Evolutionary conservation across 2,888 invertebrate genomes (phyloP).

Genomic region (Leptinotarsa rubiginosa): DNA sequence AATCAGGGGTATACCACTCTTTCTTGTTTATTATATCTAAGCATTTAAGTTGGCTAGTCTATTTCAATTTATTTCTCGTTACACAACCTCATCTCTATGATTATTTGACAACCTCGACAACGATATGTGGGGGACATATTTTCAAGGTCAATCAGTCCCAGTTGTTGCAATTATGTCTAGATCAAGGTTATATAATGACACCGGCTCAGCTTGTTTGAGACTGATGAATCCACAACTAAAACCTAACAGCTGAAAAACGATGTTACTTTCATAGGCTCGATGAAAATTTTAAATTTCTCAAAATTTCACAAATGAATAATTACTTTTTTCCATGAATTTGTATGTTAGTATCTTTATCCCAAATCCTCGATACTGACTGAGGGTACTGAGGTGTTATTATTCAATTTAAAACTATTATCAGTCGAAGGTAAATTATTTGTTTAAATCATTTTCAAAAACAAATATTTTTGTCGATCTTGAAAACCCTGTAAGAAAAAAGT

Average conservation of each 20-base stretch:
- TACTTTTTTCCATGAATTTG: too few relatives aligned
- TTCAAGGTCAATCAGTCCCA: neutral
- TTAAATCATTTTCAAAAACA: too few relatives aligned
- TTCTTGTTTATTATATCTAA: neutral
- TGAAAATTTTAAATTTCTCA: too few relatives aligned
- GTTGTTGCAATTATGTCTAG: neutral
- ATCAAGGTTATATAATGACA: constrained; percentile 1
- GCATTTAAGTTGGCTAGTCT: neutral
- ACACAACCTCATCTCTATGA: neutral
- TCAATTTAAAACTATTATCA: too few relatives aligned
- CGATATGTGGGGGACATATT: neutral
- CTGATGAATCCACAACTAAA: neutral
- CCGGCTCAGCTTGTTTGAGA: neutral
- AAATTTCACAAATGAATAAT: too few relatives aligned
- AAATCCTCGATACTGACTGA: too few relatives aligned
- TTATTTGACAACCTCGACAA: neutral
- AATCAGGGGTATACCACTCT: neutral
- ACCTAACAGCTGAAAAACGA: neutral
- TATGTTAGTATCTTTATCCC: too few relatives aligned
- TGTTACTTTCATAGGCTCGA: neutral
- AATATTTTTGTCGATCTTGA: too few relatives aligned
- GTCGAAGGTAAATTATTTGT: too few relatives aligned
- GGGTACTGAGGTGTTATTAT: too few relatives aligned
- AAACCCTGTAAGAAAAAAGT: too few relatives aligned
- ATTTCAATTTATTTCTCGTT: neutral